A percentile compares a stretch with the other conserved stretches of the same genome.
phyloP scores from a whole-genome alignment of 64 coral and sea anemone genomes.

The Catalaphyllia jardinei region DNA sequence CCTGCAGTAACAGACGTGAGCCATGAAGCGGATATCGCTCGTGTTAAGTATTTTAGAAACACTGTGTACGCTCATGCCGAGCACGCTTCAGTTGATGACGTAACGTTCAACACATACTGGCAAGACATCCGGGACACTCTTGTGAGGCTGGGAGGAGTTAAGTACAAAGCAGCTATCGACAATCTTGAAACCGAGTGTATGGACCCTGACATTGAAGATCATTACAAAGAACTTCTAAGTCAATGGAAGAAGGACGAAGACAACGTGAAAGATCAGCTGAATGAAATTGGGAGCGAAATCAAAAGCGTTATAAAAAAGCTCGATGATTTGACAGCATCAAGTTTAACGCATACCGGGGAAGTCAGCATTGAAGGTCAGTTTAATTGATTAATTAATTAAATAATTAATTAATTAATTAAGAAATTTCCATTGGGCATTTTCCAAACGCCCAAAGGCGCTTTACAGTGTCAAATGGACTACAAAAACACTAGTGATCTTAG shows the following conservation, averaged over 20 bases:
- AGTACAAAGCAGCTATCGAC: constrained; percentile 11
- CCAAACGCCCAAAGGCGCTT: no score
- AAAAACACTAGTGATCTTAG: no score
- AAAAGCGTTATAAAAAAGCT: neutral
- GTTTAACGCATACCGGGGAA: neutral
- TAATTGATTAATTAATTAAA: neutral
- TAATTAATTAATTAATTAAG: no score
- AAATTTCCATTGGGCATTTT: no score
- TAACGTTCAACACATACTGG: neutral
- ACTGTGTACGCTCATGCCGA: constrained; percentile 10
- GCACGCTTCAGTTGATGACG: neutral
- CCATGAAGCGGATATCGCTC: constrained; percentile 9
- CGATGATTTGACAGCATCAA: neutral
- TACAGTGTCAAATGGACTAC: no score
- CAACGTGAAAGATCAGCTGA: neutral
- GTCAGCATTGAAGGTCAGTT: neutral
- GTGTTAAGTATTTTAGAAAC: constrained; percentile 39
- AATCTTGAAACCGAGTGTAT: neutral
- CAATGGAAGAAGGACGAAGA: neutral
- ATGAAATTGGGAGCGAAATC: neutral
- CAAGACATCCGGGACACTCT: constrained; percentile 14
- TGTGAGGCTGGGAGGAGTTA: neutral
- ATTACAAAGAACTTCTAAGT: neutral
- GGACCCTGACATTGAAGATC: neutral
- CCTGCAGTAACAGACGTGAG: neutral